These are phyloP conservation scores for Drosophila funebris DNA, from an alignment of 1,140 invertebrate species.

Conservation along the genomic window DNA sequence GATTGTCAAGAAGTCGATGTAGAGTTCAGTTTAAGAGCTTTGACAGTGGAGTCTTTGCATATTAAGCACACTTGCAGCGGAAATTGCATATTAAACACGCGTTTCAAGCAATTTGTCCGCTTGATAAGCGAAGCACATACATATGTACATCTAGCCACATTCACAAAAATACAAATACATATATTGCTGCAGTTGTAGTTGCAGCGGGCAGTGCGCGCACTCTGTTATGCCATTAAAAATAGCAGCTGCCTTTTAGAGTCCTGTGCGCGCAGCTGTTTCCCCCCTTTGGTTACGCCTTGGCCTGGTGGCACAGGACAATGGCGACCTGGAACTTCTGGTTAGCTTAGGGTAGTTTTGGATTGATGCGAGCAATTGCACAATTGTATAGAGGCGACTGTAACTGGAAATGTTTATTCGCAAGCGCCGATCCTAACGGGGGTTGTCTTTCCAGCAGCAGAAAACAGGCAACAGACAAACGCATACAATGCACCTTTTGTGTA, in stretches of 20 bases:
- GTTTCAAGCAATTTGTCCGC: constrained; percentile 64
- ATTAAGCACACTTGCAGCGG: constrained; percentile 40
- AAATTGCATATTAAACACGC: constrained; percentile 48
- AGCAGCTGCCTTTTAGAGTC: constrained; percentile 66
- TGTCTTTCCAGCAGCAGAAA: constrained; percentile 42
- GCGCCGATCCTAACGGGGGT: constrained; percentile 59
- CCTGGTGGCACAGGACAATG: constrained; percentile 69
- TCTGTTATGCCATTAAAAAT: constrained; percentile 57
- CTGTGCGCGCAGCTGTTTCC: constrained; percentile 69
- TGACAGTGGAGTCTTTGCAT: constrained; percentile 13
- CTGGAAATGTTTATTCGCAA: constrained; percentile 57
- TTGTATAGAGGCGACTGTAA: constrained; percentile 27
- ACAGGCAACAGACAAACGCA: constrained; percentile 26
- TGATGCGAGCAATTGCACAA: constrained; percentile 30
- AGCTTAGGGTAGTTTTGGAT: constrained; percentile 53
- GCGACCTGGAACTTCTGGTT: neutral
- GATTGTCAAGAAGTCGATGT: neutral
- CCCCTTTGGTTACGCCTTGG: constrained; percentile 15
- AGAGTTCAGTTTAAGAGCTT: neutral
- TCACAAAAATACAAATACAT: neutral
- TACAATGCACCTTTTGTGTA: constrained; percentile 55
- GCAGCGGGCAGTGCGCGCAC: constrained; percentile 46
- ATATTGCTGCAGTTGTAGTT: constrained; percentile 9
- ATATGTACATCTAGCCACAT: constrained; percentile 10
- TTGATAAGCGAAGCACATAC: constrained; percentile 27